These are phyloP conservation scores for Murina feae DNA, from an alignment of 2,113 vertebrate species.

Conservation along the genomic window DNA sequence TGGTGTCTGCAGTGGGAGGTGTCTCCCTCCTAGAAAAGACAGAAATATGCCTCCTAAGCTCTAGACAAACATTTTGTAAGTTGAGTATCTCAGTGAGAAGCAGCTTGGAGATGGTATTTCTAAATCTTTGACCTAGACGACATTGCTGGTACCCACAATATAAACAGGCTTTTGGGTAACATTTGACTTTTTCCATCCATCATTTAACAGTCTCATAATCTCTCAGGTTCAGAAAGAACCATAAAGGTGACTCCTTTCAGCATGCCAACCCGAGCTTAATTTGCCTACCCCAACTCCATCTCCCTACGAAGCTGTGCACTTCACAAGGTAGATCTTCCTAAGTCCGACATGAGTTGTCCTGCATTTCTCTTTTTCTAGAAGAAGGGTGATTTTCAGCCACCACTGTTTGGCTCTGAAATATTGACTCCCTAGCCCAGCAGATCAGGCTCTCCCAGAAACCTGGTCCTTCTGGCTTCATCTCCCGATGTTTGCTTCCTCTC, in stretches of 20 bases:
- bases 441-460: background rate
- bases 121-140: too few relatives aligned
- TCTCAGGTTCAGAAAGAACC: background rate
- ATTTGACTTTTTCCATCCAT: background rate
- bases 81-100: background rate
- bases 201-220: background rate
- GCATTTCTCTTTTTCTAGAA: background rate
- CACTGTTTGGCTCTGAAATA: fast-evolving
- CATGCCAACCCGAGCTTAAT: fast-evolving
- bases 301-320: background rate
- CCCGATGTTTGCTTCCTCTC: background rate
- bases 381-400: too few relatives aligned
- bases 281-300: too few relatives aligned
- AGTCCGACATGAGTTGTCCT: too few relatives aligned
- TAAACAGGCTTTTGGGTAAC: background rate
- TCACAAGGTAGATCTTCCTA: background rate
- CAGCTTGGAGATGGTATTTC: background rate
- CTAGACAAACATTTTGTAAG: fast-evolving
- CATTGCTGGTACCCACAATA: background rate
- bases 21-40: fast-evolving
- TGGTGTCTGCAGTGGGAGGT: fast-evolving
- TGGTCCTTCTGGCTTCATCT: fast-evolving
- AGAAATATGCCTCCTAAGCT: too few relatives aligned
- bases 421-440: fast-evolving
- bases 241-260: background rate